Conservation (phyloP, 2,888 invertebrate genomes). For the Clepsis dumicolana region DNA sequence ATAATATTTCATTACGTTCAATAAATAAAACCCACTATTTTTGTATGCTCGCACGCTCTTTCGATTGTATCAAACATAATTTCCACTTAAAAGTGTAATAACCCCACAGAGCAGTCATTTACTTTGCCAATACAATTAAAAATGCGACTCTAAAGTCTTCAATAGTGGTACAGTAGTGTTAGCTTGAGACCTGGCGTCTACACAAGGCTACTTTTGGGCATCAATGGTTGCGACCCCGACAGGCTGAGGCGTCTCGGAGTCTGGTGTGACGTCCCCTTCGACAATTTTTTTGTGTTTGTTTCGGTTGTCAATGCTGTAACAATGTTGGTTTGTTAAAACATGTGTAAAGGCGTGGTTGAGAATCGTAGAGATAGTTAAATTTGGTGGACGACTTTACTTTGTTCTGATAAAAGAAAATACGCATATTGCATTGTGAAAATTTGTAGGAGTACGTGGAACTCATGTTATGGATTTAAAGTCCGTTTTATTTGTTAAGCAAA, state of each 20-base stretch:
- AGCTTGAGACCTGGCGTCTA: slow-evolving; percentile 29
- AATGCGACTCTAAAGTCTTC: neutral
- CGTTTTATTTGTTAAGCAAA: neutral
- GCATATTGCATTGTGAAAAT: too few species aligned
- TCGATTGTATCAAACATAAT: neutral
- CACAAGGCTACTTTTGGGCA: slow-evolving; percentile 55
- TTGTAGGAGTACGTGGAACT: too few species aligned
- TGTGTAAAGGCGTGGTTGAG: neutral
- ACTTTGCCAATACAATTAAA: neutral
- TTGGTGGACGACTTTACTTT: too few species aligned
- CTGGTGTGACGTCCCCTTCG: slow-evolving; percentile 68
- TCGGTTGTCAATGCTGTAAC: slow-evolving; percentile 69
- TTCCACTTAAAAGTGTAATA: neutral
- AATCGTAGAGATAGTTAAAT: neutral
- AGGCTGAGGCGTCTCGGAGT: slow-evolving; percentile 65
- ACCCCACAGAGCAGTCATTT: neutral
- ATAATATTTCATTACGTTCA: too few species aligned
- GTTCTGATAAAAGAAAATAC: too few species aligned
- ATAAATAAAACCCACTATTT: too few species aligned
- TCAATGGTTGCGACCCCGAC: slow-evolving; percentile 74
- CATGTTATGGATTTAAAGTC: neutral
- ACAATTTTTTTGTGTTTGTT: slow-evolving; percentile 73
- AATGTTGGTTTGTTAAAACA: slow-evolving; percentile 4
- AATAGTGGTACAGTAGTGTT: slow-evolving; percentile 7
- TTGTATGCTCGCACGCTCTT: neutral